These are phyloP conservation scores for Chamaea fasciata DNA, from an alignment of 2,113 vertebrate species.

Conservation along the genomic window DNA sequence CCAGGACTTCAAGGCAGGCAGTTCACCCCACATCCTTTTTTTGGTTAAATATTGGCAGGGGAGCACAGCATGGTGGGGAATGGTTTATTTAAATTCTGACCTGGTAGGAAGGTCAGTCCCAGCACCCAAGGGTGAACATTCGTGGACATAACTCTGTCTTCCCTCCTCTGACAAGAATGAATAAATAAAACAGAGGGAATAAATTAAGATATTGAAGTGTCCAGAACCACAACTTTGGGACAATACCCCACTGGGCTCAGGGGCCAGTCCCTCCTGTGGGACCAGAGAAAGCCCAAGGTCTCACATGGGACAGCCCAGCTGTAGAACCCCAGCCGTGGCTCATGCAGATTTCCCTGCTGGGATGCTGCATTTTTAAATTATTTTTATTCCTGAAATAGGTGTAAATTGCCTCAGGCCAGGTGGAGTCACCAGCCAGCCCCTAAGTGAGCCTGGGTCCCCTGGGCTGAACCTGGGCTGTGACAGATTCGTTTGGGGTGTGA, in stretches of 20 bases:
- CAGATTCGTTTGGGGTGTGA: not conserved
- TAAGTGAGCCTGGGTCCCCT: not conserved
- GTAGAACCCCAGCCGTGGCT: not conserved
- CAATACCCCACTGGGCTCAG: not conserved
- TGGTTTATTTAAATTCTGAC: not conserved
- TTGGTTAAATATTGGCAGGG: not conserved
- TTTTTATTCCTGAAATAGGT: not conserved
- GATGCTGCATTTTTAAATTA: rapidly evolving
- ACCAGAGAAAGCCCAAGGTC: no score
- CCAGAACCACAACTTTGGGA: not conserved
- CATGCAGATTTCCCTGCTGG: not conserved
- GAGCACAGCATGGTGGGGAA: no score
- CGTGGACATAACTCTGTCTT: rapidly evolving
- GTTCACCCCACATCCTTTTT: not conserved
- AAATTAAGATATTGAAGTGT: not conserved
- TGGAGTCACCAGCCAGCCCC: not conserved
- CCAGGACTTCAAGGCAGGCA: rapidly evolving
- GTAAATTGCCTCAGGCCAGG: not conserved
- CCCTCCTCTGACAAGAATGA: not conserved
- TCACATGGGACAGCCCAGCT: rapidly evolving
- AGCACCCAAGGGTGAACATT: not conserved
- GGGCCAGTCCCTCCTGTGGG: not conserved
- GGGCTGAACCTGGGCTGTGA: not conserved
- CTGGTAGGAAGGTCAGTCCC: not conserved
- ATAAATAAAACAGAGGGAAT: not conserved